Percentiles rank a stretch among this genome's conserved stretches.
Evolutionary conservation across 2,113 vertebrate species (phyloP).

Genomic region (Periophthalmus modestus): DNA sequence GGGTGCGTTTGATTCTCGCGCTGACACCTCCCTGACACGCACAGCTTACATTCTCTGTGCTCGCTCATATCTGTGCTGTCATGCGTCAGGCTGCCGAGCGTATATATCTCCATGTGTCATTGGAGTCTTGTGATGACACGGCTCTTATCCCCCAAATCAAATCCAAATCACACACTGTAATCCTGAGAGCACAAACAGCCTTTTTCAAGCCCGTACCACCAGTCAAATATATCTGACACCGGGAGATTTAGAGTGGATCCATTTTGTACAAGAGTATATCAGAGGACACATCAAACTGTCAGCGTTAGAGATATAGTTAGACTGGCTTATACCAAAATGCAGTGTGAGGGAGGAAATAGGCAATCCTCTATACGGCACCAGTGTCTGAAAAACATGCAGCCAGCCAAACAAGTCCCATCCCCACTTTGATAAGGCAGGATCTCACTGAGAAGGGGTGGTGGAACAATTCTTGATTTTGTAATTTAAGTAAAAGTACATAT

Average conservation of each 20-base stretch:
- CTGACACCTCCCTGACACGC: neutral
- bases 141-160: neutral
- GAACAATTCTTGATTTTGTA: too few relatives aligned
- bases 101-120: neutral
- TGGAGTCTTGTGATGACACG: neutral
- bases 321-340: neutral
- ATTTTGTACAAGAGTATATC: neutral
- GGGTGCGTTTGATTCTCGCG: neutral
- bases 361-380: neutral
- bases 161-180: neutral
- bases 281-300: slow-evolving; percentile 1
- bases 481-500: too few relatives aligned
- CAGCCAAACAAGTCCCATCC: neutral
- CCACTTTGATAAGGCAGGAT: neutral
- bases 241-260: neutral
- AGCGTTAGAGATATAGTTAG: neutral
- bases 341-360: neutral
- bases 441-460: too few relatives aligned
- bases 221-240: neutral
- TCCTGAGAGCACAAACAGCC: neutral
- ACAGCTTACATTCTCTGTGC: neutral
- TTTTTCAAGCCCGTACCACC: neutral
- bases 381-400: neutral
- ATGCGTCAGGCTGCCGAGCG: neutral
- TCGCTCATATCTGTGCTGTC: neutral